phyloP scores from a whole-genome alignment of 2,888 invertebrate species.

The Sipunculus nudus region DNA sequence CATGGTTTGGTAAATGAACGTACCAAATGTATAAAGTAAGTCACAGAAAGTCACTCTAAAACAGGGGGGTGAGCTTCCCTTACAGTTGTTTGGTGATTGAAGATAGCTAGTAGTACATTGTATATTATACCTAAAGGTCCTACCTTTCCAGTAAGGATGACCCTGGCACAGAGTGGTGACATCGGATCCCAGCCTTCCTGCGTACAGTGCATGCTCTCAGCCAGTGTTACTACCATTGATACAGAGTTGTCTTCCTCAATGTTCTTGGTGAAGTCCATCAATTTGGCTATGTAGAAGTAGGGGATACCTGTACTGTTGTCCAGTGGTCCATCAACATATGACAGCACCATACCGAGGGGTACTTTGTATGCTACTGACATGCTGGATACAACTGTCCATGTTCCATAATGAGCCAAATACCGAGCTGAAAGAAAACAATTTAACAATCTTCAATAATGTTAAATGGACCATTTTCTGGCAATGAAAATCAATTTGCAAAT shows the following conservation, averaged over 20 bases:
- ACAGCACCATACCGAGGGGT: constrained; percentile 26
- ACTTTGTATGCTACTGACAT: constrained; percentile 17
- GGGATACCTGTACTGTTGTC: constrained; percentile 24
- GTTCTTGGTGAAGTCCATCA: constrained; percentile 22
- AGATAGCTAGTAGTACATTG: too few relatives aligned
- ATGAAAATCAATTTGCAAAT: background rate
- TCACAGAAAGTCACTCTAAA: too few relatives aligned
- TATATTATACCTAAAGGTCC: background rate
- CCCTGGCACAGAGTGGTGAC: constrained; percentile 21
- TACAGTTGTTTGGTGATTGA: too few relatives aligned
- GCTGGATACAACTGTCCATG: constrained; percentile 22
- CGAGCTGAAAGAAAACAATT: constrained; percentile 27
- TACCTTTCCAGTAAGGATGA: constrained; percentile 21
- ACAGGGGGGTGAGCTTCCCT: too few relatives aligned
- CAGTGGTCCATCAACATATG: constrained; percentile 17
- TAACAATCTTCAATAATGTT: too few relatives aligned
- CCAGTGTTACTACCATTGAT: constrained; percentile 15
- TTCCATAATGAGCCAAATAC: constrained; percentile 22
- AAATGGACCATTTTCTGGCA: background rate
- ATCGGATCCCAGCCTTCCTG: constrained; percentile 12
- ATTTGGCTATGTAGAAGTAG: constrained; percentile 27
- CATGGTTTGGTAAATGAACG: too few relatives aligned
- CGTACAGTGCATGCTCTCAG: constrained; percentile 18
- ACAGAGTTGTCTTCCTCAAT: constrained; percentile 20
- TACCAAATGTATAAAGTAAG: too few relatives aligned